These are phyloP conservation scores for Recurvirostra avosetta DNA, from an alignment of 2,113 vertebrate genomes.

Conservation along the genomic window DNA sequence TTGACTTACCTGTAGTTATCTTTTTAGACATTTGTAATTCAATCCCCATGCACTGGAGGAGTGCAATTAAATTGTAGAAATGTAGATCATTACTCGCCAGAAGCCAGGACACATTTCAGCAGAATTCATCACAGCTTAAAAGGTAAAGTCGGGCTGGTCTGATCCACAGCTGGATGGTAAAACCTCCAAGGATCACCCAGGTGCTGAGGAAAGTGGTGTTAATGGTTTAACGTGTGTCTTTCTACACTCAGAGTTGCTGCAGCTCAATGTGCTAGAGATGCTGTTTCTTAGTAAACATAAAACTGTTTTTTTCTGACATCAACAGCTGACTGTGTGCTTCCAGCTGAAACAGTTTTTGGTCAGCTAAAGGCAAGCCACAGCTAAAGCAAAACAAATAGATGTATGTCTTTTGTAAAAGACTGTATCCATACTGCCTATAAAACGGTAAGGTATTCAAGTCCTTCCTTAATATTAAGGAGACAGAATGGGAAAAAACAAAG, in stretches of 20 bases:
- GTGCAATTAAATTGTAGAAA: background rate
- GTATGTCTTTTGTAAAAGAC: background rate
- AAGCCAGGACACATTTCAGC: background rate
- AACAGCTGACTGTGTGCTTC: background rate
- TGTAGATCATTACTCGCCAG: background rate
- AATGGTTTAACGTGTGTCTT: fast-evolving
- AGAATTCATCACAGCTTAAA: background rate
- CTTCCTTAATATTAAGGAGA: background rate
- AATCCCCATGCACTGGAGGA: background rate
- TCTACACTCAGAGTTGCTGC: background rate
- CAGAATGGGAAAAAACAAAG: background rate
- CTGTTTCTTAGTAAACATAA: background rate
- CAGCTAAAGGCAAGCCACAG: background rate
- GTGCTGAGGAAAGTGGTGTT: background rate
- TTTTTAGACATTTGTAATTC: background rate
- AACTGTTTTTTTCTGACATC: background rate
- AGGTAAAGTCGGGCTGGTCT: background rate
- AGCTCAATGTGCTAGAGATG: background rate
- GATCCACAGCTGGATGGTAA: background rate
- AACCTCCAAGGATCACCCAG: background rate
- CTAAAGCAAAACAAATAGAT: background rate
- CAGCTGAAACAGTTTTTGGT: background rate
- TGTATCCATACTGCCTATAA: background rate
- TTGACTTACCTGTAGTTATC: background rate
- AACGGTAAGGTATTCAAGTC: too few relatives aligned